Conservation (phyloP, 64 coral and sea anemone genomes). For the Dendrophyllia cribrosa region DNA sequence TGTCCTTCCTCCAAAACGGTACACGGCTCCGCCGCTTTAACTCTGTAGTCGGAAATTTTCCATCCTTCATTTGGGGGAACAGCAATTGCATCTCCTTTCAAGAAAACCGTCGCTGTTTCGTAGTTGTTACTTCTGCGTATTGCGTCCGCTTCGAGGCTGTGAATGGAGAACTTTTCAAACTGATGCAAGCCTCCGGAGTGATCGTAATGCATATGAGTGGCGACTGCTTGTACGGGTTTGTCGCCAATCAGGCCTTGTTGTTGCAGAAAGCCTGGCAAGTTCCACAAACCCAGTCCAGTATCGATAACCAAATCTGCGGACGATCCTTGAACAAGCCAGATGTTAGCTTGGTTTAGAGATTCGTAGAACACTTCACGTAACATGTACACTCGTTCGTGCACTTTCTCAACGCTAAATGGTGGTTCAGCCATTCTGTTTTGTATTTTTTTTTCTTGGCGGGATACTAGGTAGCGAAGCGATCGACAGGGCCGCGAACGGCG, state of each 20-base stretch:
- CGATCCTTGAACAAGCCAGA: constrained; percentile 83
- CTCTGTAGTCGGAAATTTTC: constrained; percentile 54
- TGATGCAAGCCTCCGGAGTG: constrained; percentile 86
- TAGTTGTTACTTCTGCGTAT: constrained; percentile 70
- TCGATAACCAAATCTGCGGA: constrained; percentile 74
- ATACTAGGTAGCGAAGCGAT: no score
- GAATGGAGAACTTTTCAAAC: constrained; percentile 87
- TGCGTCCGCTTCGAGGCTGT: constrained; percentile 65
- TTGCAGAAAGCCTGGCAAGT: constrained; percentile 77
- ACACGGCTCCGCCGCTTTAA: constrained; percentile 63
- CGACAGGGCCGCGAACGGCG: no score
- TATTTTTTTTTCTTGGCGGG: no score
- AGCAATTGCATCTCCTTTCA: constrained; percentile 44
- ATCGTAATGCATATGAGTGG: constrained; percentile 88
- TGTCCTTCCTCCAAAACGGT: constrained; percentile 69
- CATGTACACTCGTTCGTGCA: constrained; percentile 64
- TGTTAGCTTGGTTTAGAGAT: constrained; percentile 82
- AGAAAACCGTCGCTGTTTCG: constrained; percentile 61
- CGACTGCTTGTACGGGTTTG: constrained; percentile 77
- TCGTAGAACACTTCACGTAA: constrained; percentile 76
- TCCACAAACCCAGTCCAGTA: constrained; percentile 80
- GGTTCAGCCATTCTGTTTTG: neutral
- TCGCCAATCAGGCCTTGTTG: constrained; percentile 67
- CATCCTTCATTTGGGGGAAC: constrained; percentile 53
- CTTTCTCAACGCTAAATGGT: constrained; percentile 63